Evolutionary conservation across 2,113 vertebrate genomes (phyloP).

Genomic region (Psephotus haematonotus): DNA sequence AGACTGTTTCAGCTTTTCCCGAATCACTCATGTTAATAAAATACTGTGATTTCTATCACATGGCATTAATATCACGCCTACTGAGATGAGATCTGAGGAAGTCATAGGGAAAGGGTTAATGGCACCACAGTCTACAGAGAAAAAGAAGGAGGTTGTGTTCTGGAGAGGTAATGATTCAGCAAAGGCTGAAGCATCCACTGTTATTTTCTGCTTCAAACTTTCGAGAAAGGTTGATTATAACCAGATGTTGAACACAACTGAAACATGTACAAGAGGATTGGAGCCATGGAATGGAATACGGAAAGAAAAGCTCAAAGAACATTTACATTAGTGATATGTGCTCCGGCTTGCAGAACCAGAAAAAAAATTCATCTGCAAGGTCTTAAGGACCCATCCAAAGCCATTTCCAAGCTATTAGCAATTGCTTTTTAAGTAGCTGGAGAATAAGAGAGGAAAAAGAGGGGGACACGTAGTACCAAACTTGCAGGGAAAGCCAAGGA

Average conservation of each 20-base stretch:
- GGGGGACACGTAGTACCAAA: background rate
- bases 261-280: background rate
- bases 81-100: background rate
- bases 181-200: background rate
- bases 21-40: background rate
- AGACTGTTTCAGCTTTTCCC: background rate
- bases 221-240: background rate
- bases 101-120: background rate
- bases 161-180: background rate
- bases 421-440: background rate
- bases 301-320: conserved; percentile 15
- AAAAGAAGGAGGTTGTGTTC: background rate
- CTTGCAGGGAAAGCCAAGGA: background rate
- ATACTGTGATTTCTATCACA: background rate
- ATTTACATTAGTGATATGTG: background rate
- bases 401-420: background rate
- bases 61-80: accelerated
- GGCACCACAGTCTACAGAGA: background rate
- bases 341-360: background rate
- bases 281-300: background rate
- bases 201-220: background rate
- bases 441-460: background rate
- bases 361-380: background rate
- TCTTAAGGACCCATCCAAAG: background rate
- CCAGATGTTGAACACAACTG: background rate